Percentiles rank a stretch among this genome's conserved stretches.
phyloP scores from a whole-genome alignment of 2,888 invertebrate species.

The Drosophila differens region DNA sequence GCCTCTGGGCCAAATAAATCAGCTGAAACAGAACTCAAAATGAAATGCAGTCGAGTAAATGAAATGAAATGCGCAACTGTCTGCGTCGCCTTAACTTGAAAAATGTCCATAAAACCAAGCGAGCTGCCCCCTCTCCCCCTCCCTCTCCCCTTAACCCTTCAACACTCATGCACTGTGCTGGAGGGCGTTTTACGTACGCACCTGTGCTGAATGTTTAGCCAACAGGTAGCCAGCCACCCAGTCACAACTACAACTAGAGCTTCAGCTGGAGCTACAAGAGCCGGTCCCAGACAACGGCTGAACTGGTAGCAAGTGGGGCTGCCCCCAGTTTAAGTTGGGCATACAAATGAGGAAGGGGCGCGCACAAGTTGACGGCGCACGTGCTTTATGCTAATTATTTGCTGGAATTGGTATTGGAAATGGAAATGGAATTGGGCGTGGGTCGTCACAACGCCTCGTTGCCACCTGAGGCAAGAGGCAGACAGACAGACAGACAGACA shows the following conservation, averaged over 20 bases:
- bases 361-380: constrained; percentile 63
- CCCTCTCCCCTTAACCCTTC: not conserved
- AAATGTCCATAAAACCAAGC: constrained; percentile 40
- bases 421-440: constrained; percentile 68
- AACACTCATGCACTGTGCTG: constrained; percentile 8
- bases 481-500: not conserved
- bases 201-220: constrained; percentile 61
- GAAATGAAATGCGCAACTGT: constrained; percentile 69
- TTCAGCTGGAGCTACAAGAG: constrained; percentile 4
- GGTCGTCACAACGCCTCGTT: constrained; percentile 28
- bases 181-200: constrained; percentile 66
- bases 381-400: constrained; percentile 79
- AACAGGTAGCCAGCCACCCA: constrained; percentile 69
- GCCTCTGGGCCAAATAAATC: constrained; percentile 67
- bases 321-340: constrained; percentile 50
- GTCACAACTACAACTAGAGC: constrained; percentile 18
- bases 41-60: constrained; percentile 16
- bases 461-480: constrained; percentile 18
- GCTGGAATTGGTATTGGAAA: constrained; percentile 52
- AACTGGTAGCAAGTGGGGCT: constrained; percentile 47
- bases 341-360: constrained; percentile 71
- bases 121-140: not conserved
- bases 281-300: constrained; percentile 43
- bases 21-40: constrained; percentile 31
- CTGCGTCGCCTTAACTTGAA: constrained; percentile 42